Evolutionary conservation across 2,888 invertebrate species (phyloP).

Genomic region (Leucozona laternaria): DNA sequence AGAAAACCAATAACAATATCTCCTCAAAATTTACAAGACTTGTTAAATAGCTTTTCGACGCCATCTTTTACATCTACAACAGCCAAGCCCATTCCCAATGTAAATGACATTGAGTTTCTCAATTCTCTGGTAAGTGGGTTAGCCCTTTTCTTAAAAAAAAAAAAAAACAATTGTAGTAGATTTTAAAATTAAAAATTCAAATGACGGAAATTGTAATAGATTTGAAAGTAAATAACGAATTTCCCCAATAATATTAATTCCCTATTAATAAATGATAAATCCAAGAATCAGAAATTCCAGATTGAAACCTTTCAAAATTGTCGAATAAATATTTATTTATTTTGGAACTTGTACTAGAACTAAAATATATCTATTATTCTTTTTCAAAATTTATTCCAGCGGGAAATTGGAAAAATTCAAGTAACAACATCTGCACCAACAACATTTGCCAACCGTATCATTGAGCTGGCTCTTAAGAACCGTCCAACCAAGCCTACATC

Average conservation of each 20-base stretch:
- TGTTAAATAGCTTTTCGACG: slow-evolving; percentile 64
- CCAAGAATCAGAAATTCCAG: too few relatives aligned
- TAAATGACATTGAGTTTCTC: slow-evolving; percentile 86
- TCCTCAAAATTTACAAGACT: slow-evolving; percentile 79
- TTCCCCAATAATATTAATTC: too few relatives aligned
- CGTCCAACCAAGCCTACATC: slow-evolving; percentile 70
- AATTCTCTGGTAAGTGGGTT: slow-evolving; percentile 85
- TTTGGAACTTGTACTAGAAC: neutral
- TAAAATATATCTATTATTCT: neutral
- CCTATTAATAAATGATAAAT: too few relatives aligned
- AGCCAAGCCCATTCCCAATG: slow-evolving; percentile 77
- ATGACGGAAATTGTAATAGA: too few relatives aligned
- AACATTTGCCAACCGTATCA: slow-evolving; percentile 85
- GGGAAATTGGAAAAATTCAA: slow-evolving; percentile 77
- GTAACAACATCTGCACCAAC: slow-evolving; percentile 75
- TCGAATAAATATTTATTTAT: too few relatives aligned
- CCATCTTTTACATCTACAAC: slow-evolving; percentile 72
- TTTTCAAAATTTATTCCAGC: slow-evolving; percentile 66
- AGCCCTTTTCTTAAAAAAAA: too few relatives aligned
- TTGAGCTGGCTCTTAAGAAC: slow-evolving; percentile 85
- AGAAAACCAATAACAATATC: slow-evolving; percentile 78
- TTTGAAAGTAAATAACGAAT: too few relatives aligned
- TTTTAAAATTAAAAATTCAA: neutral
- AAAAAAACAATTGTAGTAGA: too few relatives aligned
- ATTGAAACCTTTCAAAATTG: too few relatives aligned